Evolutionary conservation across 30 jellyfish, hydroid and myxozoan genomes (phyloP).

Genomic region (Morbakka virulenta): DNA sequence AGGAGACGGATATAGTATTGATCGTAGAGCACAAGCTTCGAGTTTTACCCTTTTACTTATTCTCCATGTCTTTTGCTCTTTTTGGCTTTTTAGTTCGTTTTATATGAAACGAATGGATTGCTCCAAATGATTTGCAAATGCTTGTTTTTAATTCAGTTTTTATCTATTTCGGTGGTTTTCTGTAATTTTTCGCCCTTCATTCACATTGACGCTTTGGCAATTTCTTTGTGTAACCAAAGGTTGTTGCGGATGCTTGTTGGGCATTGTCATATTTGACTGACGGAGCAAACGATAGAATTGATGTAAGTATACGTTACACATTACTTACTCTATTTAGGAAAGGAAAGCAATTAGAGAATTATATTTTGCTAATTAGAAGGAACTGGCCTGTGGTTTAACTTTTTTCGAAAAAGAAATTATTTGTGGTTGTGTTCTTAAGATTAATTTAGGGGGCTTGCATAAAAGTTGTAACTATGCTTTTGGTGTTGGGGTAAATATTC

Average conservation of each 20-base stretch:
- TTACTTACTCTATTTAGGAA: too few relatives aligned
- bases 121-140: too few relatives aligned
- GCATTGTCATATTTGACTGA: conserved; percentile 96
- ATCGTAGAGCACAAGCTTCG: neutral
- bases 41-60: neutral
- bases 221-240: conserved; percentile 28
- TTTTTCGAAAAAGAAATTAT: neutral
- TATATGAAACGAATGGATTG: too few relatives aligned
- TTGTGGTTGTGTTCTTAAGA: too few relatives aligned
- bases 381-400: too few relatives aligned
- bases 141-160: neutral
- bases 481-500: too few relatives aligned
- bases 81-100: too few relatives aligned
- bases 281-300: conserved; percentile 92
- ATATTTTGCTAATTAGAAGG: too few relatives aligned
- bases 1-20: neutral
- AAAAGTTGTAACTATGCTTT: too few relatives aligned
- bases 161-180: neutral
- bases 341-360: too few relatives aligned
- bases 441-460: too few relatives aligned
- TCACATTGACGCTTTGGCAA: neutral
- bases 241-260: conserved; percentile 99
- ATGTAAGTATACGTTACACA: conserved; percentile 54
- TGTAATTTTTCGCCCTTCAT: neutral
- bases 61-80: too few relatives aligned